These are phyloP conservation scores for Gastracanthus pulcherrimus DNA, from an alignment of 2,888 invertebrate genomes.

Conservation along the genomic window DNA sequence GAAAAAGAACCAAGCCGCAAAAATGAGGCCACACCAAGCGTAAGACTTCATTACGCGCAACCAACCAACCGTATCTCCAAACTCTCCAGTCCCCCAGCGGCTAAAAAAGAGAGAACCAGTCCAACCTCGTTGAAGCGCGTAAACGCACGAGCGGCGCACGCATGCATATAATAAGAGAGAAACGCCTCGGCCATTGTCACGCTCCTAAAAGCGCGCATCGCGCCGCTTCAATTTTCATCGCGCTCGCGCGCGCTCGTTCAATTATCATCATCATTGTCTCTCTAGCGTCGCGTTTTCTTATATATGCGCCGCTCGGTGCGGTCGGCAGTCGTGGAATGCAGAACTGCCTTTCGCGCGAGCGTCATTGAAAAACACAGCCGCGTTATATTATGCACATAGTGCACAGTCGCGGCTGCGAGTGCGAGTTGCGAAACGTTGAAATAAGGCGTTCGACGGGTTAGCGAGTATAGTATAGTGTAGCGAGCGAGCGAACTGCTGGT, in stretches of 20 bases:
- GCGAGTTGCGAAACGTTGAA: too few relatives aligned
- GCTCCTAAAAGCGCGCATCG: not conserved
- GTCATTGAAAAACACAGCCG: too few relatives aligned
- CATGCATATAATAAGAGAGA: not conserved
- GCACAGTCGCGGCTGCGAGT: not conserved
- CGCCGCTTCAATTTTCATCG: slow-evolving; percentile 11
- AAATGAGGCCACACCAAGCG: not conserved
- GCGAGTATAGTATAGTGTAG: too few relatives aligned
- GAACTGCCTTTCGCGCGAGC: slow-evolving; percentile 13
- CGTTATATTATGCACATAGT: too few relatives aligned
- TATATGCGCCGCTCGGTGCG: not conserved
- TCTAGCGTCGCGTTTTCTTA: too few relatives aligned
- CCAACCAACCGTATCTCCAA: too few relatives aligned
- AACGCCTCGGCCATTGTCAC: slow-evolving; percentile 1
- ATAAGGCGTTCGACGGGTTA: too few relatives aligned
- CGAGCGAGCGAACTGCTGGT: too few relatives aligned
- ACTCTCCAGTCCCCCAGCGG: too few relatives aligned
- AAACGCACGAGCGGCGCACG: not conserved
- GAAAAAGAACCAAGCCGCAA: not conserved
- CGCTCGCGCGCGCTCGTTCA: not conserved
- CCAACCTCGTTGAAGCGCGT: not conserved
- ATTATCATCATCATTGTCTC: slow-evolving; percentile 30
- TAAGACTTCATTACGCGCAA: too few relatives aligned
- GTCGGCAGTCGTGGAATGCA: not conserved
- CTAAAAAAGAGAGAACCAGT: not conserved